Base-by-base conservation (phyloP, 2,888 invertebrate genomes). In the Drosophila anomalata region DNA sequence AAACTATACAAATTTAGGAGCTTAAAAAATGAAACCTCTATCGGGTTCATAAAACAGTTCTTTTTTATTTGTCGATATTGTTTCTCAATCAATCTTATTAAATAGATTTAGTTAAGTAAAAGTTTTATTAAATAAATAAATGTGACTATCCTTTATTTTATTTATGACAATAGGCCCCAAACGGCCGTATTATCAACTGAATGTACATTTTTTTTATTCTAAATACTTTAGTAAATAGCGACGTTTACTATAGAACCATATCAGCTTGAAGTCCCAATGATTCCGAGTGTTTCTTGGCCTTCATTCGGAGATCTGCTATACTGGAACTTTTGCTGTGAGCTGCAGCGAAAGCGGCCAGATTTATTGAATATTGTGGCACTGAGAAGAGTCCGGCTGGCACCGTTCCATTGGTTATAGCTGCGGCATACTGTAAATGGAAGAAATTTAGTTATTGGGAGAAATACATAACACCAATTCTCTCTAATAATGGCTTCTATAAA, bases 261-360 rank as follows among this genome's bases (percentile, higher is more conserved):
- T 91, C 90, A 11, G 90, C 77, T 36, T 80, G 77, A 26, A 92
- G 76, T 50, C 92, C 97, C 56, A 98, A 92, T 0, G 97, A 97
- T 81, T 98, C 98, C 31, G 98, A 96, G 92, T 98, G 98, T 84
- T 97, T 95, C 90, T 97, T 95, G 20, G 98, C 98, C 92, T 98
- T 98, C 76, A 98, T 94, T 82, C 98, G 93, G 60, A 98, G 93
- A 92, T 98, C 98, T 0, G 98, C 98, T 90, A 98, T 98, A 91
- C 97, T 98, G 20, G 97, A 97, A 87, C 96, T 96, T 91, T 96
- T 96, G 87, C 96, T 95, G 69, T 96, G 95, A 14, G 96, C 96
- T n/a, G 95, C 95, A 8, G 96, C 95, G 47, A 97, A 93, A 2
- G 96, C 95, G 8, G 97, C 96, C 76, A 97, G 93, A 71, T 96